Evolutionary conservation across 2,888 invertebrate species (phyloP).

Genomic region (Doris montereyensis): DNA sequence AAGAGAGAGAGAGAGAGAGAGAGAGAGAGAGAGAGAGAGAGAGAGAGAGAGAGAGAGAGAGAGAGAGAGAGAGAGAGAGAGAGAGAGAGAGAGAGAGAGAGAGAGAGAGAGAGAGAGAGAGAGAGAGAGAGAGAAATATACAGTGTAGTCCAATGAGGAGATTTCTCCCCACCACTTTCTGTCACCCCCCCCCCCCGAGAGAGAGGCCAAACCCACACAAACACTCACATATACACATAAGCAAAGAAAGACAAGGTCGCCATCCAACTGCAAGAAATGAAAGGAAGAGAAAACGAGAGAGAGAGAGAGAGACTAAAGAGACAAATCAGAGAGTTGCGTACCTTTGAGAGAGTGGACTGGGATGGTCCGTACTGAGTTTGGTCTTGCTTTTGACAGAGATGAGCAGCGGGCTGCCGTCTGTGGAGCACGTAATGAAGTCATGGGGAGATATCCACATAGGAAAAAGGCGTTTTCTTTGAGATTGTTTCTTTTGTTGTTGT

Average conservation of each 20-base stretch:
- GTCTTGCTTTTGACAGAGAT: conserved; percentile 98
- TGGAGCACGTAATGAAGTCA: too few species aligned
- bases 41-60: not conserved
- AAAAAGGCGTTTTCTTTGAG: too few species aligned
- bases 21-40: not conserved
- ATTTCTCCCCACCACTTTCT: too few species aligned
- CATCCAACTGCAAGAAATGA: too few species aligned
- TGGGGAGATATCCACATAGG: too few species aligned
- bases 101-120: not conserved
- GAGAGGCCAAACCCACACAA: too few species aligned
- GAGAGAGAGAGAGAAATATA: not conserved
- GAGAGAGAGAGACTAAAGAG: not conserved
- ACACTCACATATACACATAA: too few species aligned
- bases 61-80: not conserved
- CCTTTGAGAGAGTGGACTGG: too few species aligned
- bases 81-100: not conserved
- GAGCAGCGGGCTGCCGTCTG: conserved; percentile 93
- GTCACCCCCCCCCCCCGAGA: too few species aligned
- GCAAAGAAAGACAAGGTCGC: too few species aligned
- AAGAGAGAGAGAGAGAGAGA: not conserved
- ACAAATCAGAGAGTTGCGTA: not conserved
- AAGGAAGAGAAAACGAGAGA: not conserved
- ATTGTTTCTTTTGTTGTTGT: too few species aligned
- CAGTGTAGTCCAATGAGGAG: too few species aligned
- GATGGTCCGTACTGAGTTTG: conserved; percentile 95